Base-by-base conservation (phyloP, 2,797 vertebrate genomes). In the Platyrinchus mystaceus region DNA sequence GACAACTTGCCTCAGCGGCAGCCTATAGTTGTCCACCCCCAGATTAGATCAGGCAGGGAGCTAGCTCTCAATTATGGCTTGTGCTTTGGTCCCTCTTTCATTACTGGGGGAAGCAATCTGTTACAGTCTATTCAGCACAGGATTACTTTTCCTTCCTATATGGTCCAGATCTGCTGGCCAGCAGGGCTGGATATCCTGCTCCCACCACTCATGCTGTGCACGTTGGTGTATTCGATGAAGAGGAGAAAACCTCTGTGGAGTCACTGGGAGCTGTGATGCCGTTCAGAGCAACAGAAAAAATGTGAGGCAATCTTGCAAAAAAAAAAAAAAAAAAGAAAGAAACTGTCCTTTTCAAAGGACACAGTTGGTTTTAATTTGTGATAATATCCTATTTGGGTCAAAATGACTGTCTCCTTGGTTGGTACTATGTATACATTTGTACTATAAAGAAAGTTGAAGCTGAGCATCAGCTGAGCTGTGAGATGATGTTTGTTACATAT, bases 221-320 rank as follows among this genome's bases (percentile, higher is more conserved):
- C 20, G 2, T 12, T 5, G 0, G 0, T 19, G 21, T 20, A 7
- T 4, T 24, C 0, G 0, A 12, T 14, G 34, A 24, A 47, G 36
- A 36, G 20, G 14, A 27, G 36, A 75, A 75, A 69, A 37, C 26
- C 13, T 66, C 15, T 11, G 23, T 2, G 36, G 34, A n/a, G 49
- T 7, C 20, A 30, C 24, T 2, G 2, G 11, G 55, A 36, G 20
- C 28, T 34, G 27, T 3, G n/a, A 28, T 21, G 44, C 6, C 24
- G 0, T 10, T 63, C 52, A 19, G 30, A 1, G 3, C 16, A 80
- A 22, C 5, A 46, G 34, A 39, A 47, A 81, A 63, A 60, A 32
- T 9, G 14, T 36, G 44, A 73, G 18, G 14, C 3, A 6, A 21
- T 27, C 22, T 37, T 55, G 8, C 5, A 49, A 47, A 67, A 78